A percentile compares a stretch with the other conserved stretches of the same genome.
Conservation (phyloP, 2,888 invertebrate genomes). For the Coenonympha arcania region DNA sequence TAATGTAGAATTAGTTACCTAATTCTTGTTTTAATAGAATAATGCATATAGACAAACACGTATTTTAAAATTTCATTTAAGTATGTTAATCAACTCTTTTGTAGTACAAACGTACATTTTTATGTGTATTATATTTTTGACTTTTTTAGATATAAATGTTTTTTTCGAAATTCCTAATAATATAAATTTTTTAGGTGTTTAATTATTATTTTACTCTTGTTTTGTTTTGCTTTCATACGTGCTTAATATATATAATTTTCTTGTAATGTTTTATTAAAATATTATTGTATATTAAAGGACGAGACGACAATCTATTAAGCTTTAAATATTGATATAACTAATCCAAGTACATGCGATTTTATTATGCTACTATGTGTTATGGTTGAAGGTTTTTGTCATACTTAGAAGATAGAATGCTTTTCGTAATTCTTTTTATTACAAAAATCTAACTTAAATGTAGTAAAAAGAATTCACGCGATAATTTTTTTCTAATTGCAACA, state of each 20-base stretch:
- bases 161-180: too few relatives aligned
- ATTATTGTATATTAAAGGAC: slow-evolving; percentile 29
- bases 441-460: not conserved
- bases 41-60: too few relatives aligned
- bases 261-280: slow-evolving; percentile 5
- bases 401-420: slow-evolving; percentile 11
- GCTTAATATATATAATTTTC: slow-evolving; percentile 12
- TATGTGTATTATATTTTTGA: too few relatives aligned
- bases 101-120: too few relatives aligned
- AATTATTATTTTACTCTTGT: too few relatives aligned
- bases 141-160: too few relatives aligned
- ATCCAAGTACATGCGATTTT: slow-evolving; percentile 27
- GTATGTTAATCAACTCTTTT: too few relatives aligned
- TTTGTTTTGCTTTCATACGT: not conserved
- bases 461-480: not conserved
- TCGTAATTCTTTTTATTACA: not conserved
- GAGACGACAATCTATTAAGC: slow-evolving; percentile 41
- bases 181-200: too few relatives aligned
- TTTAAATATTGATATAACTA: slow-evolving; percentile 25
- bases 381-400: slow-evolving; percentile 27
- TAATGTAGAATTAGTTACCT: too few relatives aligned
- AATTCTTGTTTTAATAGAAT: too few relatives aligned
- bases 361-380: slow-evolving; percentile 32
- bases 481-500: not conserved
- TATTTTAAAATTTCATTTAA: too few relatives aligned